These are phyloP conservation scores for Xiphophorus couchianus DNA, from an alignment of 2,113 vertebrate genomes.

Conservation along the genomic window DNA sequence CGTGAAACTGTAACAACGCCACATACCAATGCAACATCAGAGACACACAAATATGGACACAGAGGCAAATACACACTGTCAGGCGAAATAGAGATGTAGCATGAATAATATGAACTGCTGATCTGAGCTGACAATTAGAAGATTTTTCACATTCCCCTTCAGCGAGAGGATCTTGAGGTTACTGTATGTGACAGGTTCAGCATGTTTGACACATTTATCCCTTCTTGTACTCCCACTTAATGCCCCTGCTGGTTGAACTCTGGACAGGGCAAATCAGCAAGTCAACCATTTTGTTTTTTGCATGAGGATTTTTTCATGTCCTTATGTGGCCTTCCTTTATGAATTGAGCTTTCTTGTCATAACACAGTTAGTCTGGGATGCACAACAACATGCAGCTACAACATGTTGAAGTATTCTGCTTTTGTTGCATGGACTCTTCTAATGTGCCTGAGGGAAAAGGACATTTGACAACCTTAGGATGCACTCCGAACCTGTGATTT, in stretches of 20 bases:
- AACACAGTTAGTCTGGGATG: neutral
- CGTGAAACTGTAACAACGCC: constrained; percentile 14
- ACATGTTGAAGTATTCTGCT: neutral
- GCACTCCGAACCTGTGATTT: neutral
- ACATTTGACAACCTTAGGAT: neutral
- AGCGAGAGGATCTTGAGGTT: constrained; percentile 43
- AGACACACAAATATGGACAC: constrained; percentile 7
- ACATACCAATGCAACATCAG: constrained; percentile 12
- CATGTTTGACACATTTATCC: constrained; percentile 33
- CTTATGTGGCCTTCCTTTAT: neutral
- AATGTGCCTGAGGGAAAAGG: neutral
- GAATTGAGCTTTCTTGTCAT: neutral
- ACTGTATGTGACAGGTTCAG: constrained; percentile 55
- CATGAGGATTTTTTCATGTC: neutral
- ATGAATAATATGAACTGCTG: constrained; percentile 15
- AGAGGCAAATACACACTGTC: constrained; percentile 4
- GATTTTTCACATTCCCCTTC: constrained; percentile 27
- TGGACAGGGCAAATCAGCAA: constrained; percentile 1
- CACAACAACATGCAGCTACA: neutral
- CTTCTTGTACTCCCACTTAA: neutral
- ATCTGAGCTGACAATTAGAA: neutral
- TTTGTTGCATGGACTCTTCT: neutral
- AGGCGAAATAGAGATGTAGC: neutral
- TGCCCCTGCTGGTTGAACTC: constrained; percentile 26
- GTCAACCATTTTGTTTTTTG: neutral